Conservation (phyloP, 2,888 invertebrate species). For the Hydriomena furcata region DNA sequence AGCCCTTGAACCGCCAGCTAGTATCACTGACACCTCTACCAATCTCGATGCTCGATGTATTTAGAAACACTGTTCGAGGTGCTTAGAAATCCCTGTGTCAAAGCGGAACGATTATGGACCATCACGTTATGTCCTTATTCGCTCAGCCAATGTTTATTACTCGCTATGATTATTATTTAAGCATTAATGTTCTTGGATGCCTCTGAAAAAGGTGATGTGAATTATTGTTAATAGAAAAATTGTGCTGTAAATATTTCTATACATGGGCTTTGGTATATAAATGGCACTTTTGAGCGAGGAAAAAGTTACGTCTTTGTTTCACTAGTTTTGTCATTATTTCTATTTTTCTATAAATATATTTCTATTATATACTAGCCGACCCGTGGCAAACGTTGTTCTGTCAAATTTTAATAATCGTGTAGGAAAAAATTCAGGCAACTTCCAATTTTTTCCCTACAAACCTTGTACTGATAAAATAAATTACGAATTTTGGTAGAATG, state of each 20-base stretch:
- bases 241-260: not conserved
- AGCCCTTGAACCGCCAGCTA: too few species aligned
- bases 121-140: slow-evolving; percentile 57
- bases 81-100: not conserved
- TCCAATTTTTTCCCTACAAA: too few species aligned
- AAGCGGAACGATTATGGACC: slow-evolving; percentile 44
- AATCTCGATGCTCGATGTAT: too few species aligned
- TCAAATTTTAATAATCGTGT: too few species aligned
- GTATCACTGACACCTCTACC: too few species aligned
- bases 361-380: not conserved
- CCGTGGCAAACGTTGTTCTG: too few species aligned
- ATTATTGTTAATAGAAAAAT: not conserved
- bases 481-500: too few species aligned
- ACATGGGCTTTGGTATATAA: not conserved
- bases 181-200: slow-evolving; percentile 10
- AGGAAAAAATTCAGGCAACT: too few species aligned
- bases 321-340: not conserved
- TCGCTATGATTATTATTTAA: slow-evolving; percentile 25
- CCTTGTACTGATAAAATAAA: too few species aligned
- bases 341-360: not conserved
- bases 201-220: not conserved
- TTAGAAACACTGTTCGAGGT: not conserved
- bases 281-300: not conserved
- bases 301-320: not conserved
- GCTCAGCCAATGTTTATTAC: slow-evolving; percentile 28